Base-by-base conservation (phyloP, 2,113 vertebrate genomes). In the Lophochroa leadbeateri region DNA sequence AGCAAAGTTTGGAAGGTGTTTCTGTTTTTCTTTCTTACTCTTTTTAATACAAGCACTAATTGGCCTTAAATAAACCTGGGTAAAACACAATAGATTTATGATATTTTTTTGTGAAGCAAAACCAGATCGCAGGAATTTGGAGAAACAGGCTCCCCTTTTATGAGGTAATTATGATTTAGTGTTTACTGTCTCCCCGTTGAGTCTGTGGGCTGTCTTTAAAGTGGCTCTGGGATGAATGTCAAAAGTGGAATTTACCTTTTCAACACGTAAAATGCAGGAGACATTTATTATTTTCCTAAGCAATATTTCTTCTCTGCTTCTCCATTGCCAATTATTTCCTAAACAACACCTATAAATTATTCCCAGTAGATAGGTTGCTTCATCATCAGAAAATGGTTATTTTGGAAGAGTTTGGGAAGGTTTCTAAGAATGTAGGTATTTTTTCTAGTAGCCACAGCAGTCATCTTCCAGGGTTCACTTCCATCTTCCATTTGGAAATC, bases 131-230 rank as follows among this genome's bases (percentile, higher is more conserved):
- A 57, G 82, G 90, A 92, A 92, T 96, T 97, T 85, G 68, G 97
- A 97, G 93, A 96, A 97, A 97, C 95, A 89, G 81, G 79, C 91
- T 95, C 65, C 55, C 65, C 39, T 97, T 98, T 98, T 97, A 98
- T 57, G 94, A 96, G 93, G 93, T 97, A 97, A 98, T 98, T 97
- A 97, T 98, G 96, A 98, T 98, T 97, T 98, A 97, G 96, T 87
- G 94, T 96, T 97, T 98, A 94, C 95, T 97, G 94, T 97, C 67
- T 65, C 96, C 95, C 96, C 43, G 65, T 97, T 94, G 97, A 97
- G 86, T 96, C 96, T 97, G 94, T 96, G 92, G 95, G 94, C 96
- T 97, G 96, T 94, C 96, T 98, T 96, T 92, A 95, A 96, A 97
- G 95, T 71, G 92, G 95, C 92, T 96, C 87, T 92, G 85, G 82